Conservation (phyloP, 2,888 invertebrate genomes). For the Metallyticus violacea region DNA sequence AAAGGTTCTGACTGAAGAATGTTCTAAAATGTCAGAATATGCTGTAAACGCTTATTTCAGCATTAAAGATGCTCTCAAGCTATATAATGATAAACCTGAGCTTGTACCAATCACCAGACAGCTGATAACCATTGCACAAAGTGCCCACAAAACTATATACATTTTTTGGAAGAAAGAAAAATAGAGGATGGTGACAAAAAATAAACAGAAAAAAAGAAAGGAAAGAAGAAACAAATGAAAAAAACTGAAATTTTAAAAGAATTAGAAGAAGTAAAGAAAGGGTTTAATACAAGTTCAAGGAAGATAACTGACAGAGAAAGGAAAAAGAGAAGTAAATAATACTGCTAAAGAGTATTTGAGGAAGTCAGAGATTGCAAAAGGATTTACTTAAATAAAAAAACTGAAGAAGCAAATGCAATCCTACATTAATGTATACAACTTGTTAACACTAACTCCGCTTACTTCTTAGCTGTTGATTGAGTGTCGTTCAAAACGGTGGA, state of each 20-base stretch:
- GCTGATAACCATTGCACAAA: neutral
- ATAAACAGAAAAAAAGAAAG: neutral
- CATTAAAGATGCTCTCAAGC: neutral
- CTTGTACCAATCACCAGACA: neutral
- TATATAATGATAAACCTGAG: neutral
- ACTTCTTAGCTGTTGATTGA: too few relatives aligned
- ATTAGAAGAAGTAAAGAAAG: neutral
- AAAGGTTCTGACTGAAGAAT: neutral
- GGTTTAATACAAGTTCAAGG: too few relatives aligned
- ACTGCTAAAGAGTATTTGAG: neutral
- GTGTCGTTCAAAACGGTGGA: too few relatives aligned
- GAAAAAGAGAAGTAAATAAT: neutral
- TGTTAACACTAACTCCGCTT: too few relatives aligned
- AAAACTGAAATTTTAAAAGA: neutral
- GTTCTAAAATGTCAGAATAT: neutral
- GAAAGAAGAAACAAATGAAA: neutral
- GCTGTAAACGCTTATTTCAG: neutral
- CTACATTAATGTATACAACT: too few relatives aligned
- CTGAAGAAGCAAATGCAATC: too few relatives aligned
- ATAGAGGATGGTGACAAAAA: too few relatives aligned
- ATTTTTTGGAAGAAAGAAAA: neutral
- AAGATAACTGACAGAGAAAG: neutral
- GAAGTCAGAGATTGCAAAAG: neutral
- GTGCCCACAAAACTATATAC: neutral
- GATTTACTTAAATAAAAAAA: neutral